A percentile compares a stretch with the other conserved stretches of the same genome.
These are phyloP conservation scores for Dryobota labecula DNA, from an alignment of 2,888 invertebrate species.

Conservation along the genomic window DNA sequence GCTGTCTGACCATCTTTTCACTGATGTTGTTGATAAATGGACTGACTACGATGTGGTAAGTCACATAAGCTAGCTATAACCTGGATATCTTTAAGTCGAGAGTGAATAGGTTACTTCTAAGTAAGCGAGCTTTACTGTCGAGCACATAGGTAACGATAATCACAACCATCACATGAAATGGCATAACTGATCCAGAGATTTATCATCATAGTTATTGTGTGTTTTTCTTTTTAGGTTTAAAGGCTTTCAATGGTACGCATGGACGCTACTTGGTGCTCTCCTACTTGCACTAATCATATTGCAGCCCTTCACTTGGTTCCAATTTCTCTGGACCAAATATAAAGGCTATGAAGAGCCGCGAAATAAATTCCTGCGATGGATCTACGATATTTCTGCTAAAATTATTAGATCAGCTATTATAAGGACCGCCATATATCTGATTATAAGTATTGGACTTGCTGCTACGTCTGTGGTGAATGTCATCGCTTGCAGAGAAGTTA, in stretches of 20 bases:
- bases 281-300: conserved; percentile 84
- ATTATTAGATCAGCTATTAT: conserved; percentile 92
- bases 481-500: conserved; percentile 80
- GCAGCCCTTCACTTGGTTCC: conserved; percentile 94
- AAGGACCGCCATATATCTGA: conserved; percentile 92
- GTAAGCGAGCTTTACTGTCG: background rate
- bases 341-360: conserved; percentile 90
- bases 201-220: background rate
- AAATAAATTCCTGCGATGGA: conserved; percentile 86
- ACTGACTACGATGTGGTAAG: conserved; percentile 85
- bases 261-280: conserved; percentile 74
- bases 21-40: conserved; percentile 82
- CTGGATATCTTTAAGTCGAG: background rate
- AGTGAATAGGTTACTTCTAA: background rate
- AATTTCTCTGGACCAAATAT: conserved; percentile 92
- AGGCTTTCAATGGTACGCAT: conserved; percentile 80
- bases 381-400: conserved; percentile 91
- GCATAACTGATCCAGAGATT: background rate
- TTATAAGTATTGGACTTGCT: conserved; percentile 92
- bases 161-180: background rate
- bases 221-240: conserved; percentile 74
- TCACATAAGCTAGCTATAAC: background rate
- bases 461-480: conserved; percentile 92
- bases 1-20: conserved; percentile 81
- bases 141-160: background rate